A percentile compares a stretch with the other conserved stretches of the same genome.
These are phyloP conservation scores for Lasioglossum morio DNA, from an alignment of 2,888 invertebrate genomes.

Conservation along the genomic window DNA sequence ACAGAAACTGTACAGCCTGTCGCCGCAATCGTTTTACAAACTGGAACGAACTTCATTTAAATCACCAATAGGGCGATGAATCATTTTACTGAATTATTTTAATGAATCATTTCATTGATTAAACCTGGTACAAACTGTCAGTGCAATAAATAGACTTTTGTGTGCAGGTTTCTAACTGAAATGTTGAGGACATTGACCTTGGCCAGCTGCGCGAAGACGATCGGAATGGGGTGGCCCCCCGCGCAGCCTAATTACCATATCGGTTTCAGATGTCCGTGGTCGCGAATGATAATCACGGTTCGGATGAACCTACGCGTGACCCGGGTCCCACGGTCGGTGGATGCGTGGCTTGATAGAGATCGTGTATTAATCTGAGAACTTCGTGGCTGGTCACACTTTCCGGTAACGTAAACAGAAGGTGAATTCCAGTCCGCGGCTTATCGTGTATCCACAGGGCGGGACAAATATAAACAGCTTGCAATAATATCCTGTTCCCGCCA, in stretches of 20 bases:
- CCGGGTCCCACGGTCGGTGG: constrained; percentile 19
- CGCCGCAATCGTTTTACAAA: too few species aligned
- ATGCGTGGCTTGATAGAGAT: constrained; percentile 36
- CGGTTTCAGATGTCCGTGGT: constrained; percentile 6
- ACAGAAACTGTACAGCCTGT: neutral
- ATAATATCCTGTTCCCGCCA: constrained; percentile 22
- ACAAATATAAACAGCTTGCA: constrained; percentile 51
- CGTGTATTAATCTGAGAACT: constrained; percentile 51
- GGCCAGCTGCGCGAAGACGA: neutral
- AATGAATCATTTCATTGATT: neutral
- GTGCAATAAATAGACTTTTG: too few species aligned
- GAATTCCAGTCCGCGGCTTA: constrained; percentile 42
- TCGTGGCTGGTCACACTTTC: constrained; percentile 50
- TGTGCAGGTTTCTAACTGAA: neutral
- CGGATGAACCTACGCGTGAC: constrained; percentile 31
- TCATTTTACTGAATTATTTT: neutral
- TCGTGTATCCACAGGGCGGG: constrained; percentile 3
- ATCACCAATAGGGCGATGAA: neutral
- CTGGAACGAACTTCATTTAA: neutral
- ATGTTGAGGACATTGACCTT: neutral
- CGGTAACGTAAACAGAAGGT: constrained; percentile 48
- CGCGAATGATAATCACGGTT: constrained; percentile 36
- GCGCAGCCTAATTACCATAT: neutral
- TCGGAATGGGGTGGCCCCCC: neutral
- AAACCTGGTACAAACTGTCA: neutral